phyloP scores from a whole-genome alignment of 2,113 vertebrate species.

The Poeciliopsis prolifica region DNA sequence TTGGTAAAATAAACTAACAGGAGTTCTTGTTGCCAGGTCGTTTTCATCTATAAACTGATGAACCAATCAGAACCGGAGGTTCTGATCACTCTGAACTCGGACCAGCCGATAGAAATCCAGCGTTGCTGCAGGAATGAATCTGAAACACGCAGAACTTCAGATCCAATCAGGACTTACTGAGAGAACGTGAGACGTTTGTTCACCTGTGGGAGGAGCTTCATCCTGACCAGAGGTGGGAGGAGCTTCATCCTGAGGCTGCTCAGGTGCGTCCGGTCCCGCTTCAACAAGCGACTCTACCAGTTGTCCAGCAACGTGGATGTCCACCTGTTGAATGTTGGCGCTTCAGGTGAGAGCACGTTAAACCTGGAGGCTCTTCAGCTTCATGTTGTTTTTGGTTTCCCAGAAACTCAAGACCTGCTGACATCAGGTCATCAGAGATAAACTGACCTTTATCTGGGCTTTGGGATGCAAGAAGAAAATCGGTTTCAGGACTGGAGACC shows the following conservation, averaged over 20 bases:
- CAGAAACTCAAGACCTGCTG: too few species aligned
- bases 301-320: constrained; percentile 78
- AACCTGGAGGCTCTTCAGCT: not conserved
- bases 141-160: too few species aligned
- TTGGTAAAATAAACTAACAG: too few species aligned
- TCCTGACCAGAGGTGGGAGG: constrained; percentile 45
- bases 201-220: constrained; percentile 50
- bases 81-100: too few species aligned
- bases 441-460: constrained; percentile 71
- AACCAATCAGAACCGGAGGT: too few species aligned
- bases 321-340: constrained; percentile 68
- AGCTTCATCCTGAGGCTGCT: constrained; percentile 44
- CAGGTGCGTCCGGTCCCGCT: constrained; percentile 62
- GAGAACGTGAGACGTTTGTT: not conserved
- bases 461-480: constrained; percentile 88
- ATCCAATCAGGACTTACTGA: too few species aligned
- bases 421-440: not conserved
- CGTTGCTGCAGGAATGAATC: too few species aligned
- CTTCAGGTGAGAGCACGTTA: not conserved
- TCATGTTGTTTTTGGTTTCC: too few species aligned
- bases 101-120: too few species aligned
- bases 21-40: too few species aligned
- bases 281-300: constrained; percentile 78
- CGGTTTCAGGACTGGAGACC: constrained; percentile 86
- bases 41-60: too few species aligned